These are phyloP conservation scores for Sebastes wilsoni DNA, from an alignment of 2,797 vertebrate genomes.

Conservation along the genomic window DNA sequence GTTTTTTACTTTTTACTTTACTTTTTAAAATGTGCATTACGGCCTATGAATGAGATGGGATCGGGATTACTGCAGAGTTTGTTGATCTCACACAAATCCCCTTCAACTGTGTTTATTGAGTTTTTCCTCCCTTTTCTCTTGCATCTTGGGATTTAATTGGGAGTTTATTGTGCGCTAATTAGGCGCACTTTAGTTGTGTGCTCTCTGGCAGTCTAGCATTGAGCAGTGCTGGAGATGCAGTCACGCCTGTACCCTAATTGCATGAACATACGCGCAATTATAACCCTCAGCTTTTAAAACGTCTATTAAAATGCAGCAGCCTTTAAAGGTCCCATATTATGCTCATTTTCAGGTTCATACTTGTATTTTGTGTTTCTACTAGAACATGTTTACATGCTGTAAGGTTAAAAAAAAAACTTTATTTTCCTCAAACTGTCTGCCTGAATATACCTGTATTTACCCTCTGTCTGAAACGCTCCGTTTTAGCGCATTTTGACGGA, in stretches of 20 bases:
- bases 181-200: too few relatives aligned
- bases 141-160: background rate
- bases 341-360: too few relatives aligned
- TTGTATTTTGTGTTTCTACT: too few relatives aligned
- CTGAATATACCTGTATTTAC: too few relatives aligned
- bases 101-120: background rate
- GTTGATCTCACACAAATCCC: background rate
- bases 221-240: background rate
- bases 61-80: background rate
- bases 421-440: too few relatives aligned
- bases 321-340: too few relatives aligned
- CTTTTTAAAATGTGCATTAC: background rate
- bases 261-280: background rate
- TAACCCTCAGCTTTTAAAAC: background rate
- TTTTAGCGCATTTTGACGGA: too few relatives aligned
- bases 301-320: background rate
- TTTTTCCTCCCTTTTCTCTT: background rate
- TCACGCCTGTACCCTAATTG: background rate
- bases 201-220: background rate
- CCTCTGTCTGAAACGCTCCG: too few relatives aligned
- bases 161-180: background rate
- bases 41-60: background rate
- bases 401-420: too few relatives aligned
- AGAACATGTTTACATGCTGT: too few relatives aligned
- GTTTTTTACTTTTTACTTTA: background rate